These are phyloP conservation scores for Raja brachyura DNA, from an alignment of 2,113 vertebrate species.

Conservation along the genomic window DNA sequence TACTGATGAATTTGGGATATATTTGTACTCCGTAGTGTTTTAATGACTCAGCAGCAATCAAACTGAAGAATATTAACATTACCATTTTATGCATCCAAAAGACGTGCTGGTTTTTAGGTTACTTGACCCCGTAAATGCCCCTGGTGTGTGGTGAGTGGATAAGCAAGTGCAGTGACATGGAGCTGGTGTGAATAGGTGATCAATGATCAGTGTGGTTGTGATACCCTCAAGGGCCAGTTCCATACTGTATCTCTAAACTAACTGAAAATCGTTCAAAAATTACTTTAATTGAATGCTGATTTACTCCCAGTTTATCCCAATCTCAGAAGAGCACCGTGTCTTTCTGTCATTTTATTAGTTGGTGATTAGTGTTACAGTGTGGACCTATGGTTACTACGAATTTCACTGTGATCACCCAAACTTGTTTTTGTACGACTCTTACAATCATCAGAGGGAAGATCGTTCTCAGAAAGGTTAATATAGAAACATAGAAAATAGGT, in stretches of 20 bases:
- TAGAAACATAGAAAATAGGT: no score
- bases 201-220: no score
- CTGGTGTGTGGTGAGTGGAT: no score
- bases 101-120: no score
- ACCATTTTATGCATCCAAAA: neutral
- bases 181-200: no score
- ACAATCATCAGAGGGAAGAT: neutral
- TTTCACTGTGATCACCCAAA: neutral
- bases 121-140: no score
- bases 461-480: neutral
- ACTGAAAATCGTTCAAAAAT: neutral
- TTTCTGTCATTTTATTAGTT: neutral
- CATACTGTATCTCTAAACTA: no score
- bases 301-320: neutral
- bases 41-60: neutral
- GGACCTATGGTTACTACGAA: neutral
- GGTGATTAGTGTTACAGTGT: neutral
- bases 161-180: no score
- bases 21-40: neutral
- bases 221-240: no score
- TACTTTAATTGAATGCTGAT: neutral
- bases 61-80: neutral
- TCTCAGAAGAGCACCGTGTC: neutral
- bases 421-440: neutral
- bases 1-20: neutral